Base-by-base conservation (phyloP, 2,113 vertebrate genomes). In the Puma concolor region DNA sequence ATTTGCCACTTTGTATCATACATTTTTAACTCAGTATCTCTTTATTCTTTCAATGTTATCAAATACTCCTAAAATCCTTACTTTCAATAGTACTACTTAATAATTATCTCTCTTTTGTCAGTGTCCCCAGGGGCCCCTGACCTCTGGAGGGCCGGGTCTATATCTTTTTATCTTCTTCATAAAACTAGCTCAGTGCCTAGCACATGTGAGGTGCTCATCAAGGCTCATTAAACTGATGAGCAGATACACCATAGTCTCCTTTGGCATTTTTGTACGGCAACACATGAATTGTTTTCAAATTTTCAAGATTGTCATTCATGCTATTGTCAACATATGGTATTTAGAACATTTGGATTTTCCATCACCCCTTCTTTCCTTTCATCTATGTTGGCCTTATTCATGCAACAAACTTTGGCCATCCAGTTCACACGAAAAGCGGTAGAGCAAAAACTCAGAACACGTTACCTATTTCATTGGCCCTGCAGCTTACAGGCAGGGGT, bases 21-120 rank as follows among this genome's bases (percentile, higher is more conserved):
- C 15, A 80, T 50, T 93, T 85, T 95, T 48, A 88, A 84, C 36
- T 77, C 38, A 44, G 0, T 64, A 38, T 91, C 36, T 92, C 19
- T 63, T 92, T 84, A 66, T 88, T 90, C 31, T 74, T 94, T 87
- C n/a, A 77, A 64, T 91, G 27, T 71, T 85, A 95, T 87, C 80
- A 92, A 95, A 52, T 7, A 88, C 3, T 66, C 25, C 44, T 90
- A 81, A 95, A 77, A 38, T 7, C 31, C 50, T 54, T 82, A 16
- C 19, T 94, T 89, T 84, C 10, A 33, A 87, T 57, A 29, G 0
- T 15, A 84, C 57, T 82, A 5, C 82, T 88, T 80, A 95, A 69
- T 77, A 69, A 54, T 57, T 29, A 84, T 33, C 36, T 94, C 71
- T 76, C 95, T 67, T 63, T 25, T 82, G 19, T 92, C 86, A 48